phyloP scores from a whole-genome alignment of 2,888 invertebrate genomes.

The Crematogaster levior region DNA sequence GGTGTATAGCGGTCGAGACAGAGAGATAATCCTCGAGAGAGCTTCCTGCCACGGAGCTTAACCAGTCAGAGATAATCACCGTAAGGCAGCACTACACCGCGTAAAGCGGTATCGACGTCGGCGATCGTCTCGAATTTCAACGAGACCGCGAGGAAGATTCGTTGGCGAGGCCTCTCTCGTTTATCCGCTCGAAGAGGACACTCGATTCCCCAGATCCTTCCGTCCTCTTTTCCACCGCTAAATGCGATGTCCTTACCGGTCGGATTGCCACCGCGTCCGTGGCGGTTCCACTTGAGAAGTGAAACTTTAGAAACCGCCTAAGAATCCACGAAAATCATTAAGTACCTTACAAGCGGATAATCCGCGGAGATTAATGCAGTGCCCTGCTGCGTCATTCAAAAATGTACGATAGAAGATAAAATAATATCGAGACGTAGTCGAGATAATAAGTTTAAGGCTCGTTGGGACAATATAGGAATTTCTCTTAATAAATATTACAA shows the following conservation, averaged over 20 bases:
- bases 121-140: constrained; percentile 77
- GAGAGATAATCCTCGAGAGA: constrained; percentile 81
- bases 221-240: background rate
- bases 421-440: background rate
- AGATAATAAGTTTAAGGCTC: constrained; percentile 17
- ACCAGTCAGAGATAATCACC: constrained; percentile 83
- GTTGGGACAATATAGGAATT: constrained; percentile 23
- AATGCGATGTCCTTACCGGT: constrained; percentile 22
- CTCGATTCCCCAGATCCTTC: constrained; percentile 1
- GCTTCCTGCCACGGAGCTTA: constrained; percentile 79
- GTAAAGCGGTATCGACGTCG: constrained; percentile 77
- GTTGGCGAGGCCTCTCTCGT: constrained; percentile 49
- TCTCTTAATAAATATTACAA: constrained; percentile 4
- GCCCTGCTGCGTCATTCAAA: constrained; percentile 12
- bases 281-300: background rate
- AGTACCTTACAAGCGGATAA: constrained; percentile 39
- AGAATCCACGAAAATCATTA: constrained; percentile 42
- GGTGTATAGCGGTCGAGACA: constrained; percentile 78
- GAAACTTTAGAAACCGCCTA: constrained; percentile 27
- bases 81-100: constrained; percentile 77
- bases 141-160: constrained; percentile 75
- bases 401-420: background rate
- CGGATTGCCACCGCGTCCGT: background rate
- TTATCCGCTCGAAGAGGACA: background rate
- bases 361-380: constrained; percentile 42